Conservation (phyloP, 2,888 invertebrate genomes). For the Autographa pulchrina region DNA sequence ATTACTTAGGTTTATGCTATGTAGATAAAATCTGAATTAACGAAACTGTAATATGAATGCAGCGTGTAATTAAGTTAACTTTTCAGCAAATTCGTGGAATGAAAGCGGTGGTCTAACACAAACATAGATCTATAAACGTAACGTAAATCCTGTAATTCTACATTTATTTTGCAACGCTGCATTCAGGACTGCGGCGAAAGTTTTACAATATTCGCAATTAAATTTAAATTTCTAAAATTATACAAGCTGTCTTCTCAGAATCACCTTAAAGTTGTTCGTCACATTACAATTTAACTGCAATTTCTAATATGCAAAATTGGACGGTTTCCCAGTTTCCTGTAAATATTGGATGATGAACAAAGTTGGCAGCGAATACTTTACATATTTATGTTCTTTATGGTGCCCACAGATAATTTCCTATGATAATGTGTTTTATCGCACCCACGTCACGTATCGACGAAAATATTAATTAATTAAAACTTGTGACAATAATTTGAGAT, state of each 20-base stretch:
- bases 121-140: neutral
- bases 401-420: neutral
- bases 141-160: neutral
- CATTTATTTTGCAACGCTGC: neutral
- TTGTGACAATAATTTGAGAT: neutral
- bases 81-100: neutral
- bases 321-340: conserved; percentile 33
- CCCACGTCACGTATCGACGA: neutral
- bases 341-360: conserved; percentile 45
- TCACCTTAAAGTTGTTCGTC: conserved; percentile 40
- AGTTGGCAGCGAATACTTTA: conserved; percentile 35
- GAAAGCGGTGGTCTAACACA: neutral
- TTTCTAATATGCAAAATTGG: conserved; percentile 53
- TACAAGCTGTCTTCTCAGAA: conserved; percentile 43
- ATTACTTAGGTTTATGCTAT: too few species aligned
- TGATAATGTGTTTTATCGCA: neutral
- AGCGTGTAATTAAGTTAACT: neutral
- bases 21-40: too few species aligned
- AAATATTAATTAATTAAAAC: neutral
- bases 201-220: conserved; percentile 33
- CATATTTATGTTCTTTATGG: conserved; percentile 9
- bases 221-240: conserved; percentile 48
- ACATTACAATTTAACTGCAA: conserved; percentile 48
- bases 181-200: conserved; percentile 15
- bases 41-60: neutral